Conservation (phyloP, 2,113 vertebrate genomes). For the Lichenostomus cassidix region DNA sequence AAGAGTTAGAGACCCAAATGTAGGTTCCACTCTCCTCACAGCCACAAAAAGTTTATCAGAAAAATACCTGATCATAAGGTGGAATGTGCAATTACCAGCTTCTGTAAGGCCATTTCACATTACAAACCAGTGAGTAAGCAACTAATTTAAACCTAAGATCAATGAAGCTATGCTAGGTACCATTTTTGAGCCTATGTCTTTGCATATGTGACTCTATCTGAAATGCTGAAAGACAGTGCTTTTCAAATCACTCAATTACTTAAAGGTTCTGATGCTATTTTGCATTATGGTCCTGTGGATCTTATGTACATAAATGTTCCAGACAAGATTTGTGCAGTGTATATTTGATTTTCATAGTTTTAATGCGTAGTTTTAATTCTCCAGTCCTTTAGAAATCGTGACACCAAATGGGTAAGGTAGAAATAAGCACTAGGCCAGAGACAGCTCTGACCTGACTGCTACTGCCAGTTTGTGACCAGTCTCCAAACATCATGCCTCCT, state of each 20-base stretch:
- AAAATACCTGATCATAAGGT: background rate
- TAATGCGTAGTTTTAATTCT: background rate
- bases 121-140: background rate
- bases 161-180: background rate
- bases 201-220: background rate
- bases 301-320: background rate
- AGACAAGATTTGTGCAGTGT: background rate
- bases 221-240: background rate
- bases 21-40: background rate
- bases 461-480: background rate
- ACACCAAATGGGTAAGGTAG: background rate
- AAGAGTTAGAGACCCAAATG: background rate
- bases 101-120: fast-evolving
- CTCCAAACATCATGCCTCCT: background rate
- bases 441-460: background rate
- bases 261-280: background rate
- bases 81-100: background rate
- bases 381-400: background rate
- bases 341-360: background rate
- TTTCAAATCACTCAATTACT: background rate
- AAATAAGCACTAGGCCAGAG: background rate
- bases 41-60: background rate
- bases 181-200: background rate
- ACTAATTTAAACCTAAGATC: background rate
- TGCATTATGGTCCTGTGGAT: background rate